A percentile compares a stretch with the other conserved stretches of the same genome.
phyloP scores from a whole-genome alignment of 1,140 invertebrate genomes.

The Coelopa frigida region DNA sequence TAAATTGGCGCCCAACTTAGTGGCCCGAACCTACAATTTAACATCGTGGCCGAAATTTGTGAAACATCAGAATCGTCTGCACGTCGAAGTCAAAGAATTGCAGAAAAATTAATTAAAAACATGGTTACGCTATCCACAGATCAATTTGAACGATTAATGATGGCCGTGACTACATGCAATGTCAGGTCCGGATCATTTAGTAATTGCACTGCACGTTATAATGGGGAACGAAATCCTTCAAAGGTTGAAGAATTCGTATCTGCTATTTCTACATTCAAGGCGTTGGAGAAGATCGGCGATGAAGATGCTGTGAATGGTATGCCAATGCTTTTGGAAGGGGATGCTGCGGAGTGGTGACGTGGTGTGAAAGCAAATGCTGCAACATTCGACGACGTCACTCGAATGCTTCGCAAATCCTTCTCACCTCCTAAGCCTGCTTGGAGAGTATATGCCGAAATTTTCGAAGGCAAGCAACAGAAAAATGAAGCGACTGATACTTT shows the following conservation, averaged over 20 bases:
- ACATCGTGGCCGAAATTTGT: too few relatives aligned
- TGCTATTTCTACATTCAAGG: slow-evolving; percentile 15
- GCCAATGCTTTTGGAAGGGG: slow-evolving; percentile 19
- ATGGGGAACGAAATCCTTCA: slow-evolving; percentile 9
- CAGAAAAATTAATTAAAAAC: background rate
- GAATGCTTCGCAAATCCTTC: too few relatives aligned
- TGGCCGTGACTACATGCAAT: background rate
- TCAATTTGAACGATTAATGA: slow-evolving; percentile 1
- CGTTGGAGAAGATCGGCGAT: slow-evolving; percentile 18
- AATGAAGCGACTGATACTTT: slow-evolving; percentile 12
- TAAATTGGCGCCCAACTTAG: too few relatives aligned
- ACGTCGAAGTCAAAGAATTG: slow-evolving; percentile 6
- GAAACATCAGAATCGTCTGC: too few relatives aligned
- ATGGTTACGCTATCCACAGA: slow-evolving; percentile 2
- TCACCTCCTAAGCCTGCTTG: too few relatives aligned
- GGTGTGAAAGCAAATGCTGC: background rate
- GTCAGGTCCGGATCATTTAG: slow-evolving; percentile 11
- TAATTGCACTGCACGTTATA: slow-evolving; percentile 12
- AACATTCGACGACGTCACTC: slow-evolving; percentile 13
- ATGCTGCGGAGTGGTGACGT: background rate
- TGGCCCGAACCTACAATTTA: too few relatives aligned
- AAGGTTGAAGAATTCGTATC: slow-evolving; percentile 20
- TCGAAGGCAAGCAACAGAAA: slow-evolving; percentile 8
- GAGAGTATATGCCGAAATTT: slow-evolving; percentile 12
- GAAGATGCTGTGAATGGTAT: slow-evolving; percentile 20